Evolutionary conservation across 1,140 invertebrate species (phyloP).

Genomic region (Homalodisca vitripennis): DNA sequence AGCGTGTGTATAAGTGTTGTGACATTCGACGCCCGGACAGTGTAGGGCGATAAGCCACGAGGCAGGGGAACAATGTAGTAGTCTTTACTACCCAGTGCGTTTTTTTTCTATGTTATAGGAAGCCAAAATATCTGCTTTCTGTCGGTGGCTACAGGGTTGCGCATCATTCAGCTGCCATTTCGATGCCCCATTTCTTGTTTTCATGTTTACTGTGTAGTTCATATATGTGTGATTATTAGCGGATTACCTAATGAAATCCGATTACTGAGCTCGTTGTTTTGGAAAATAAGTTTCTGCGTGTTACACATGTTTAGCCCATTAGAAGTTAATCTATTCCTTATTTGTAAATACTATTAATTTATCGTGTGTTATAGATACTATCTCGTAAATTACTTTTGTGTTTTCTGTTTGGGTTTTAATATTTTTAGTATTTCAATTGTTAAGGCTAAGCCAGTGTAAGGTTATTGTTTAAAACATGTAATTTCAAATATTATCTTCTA

Average conservation of each 20-base stretch:
- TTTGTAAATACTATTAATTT: not conserved
- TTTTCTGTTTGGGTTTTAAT: too few species aligned
- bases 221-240: not conserved
- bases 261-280: not conserved
- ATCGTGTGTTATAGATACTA: too few species aligned
- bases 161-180: not conserved
- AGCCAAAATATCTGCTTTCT: slow-evolving; percentile 4
- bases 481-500: too few species aligned
- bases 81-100: slow-evolving; percentile 5
- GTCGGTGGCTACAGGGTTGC: slow-evolving; percentile 6
- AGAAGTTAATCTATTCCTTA: not conserved
- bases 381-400: too few species aligned
- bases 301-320: not conserved
- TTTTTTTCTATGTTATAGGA: not conserved
- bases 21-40: not conserved
- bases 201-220: not conserved
- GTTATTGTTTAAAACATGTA: too few species aligned
- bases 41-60: not conserved
- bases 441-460: too few species aligned
- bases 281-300: slow-evolving; percentile 7
- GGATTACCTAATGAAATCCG: not conserved
- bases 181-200: not conserved
- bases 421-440: too few species aligned
- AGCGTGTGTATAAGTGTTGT: not conserved
- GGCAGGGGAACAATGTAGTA: slow-evolving; percentile 15